Evolutionary conservation across 1,140 invertebrate genomes (phyloP).

Genomic region (Drosophila watanabei): DNA sequence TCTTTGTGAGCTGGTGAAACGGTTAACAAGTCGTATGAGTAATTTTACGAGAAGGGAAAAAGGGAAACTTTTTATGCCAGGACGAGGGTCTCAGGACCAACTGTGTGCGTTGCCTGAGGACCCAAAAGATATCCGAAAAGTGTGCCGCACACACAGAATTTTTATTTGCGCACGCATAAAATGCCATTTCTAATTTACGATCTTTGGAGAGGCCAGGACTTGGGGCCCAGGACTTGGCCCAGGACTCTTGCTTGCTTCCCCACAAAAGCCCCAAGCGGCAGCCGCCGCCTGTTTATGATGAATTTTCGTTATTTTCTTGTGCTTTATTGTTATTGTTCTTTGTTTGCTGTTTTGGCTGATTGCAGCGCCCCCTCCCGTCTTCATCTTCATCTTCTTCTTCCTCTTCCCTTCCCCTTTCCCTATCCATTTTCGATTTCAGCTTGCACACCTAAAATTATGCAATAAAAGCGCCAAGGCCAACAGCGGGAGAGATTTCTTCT

Average conservation of each 20-base stretch:
- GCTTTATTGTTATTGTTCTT: conserved; percentile 63
- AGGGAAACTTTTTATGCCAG: conserved; percentile 64
- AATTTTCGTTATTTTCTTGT: conserved; percentile 58
- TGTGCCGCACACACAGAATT: conserved; percentile 46
- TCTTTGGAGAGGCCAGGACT: conserved; percentile 21
- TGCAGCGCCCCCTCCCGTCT: conserved; percentile 6
- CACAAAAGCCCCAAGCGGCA: background rate
- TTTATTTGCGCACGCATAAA: conserved; percentile 79
- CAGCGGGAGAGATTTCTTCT: conserved; percentile 51
- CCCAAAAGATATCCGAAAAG: conserved; percentile 47
- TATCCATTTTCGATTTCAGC: conserved; percentile 59
- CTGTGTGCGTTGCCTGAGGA: background rate
- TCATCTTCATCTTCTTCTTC: background rate
- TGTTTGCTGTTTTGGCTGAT: conserved; percentile 56
- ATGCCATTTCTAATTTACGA: conserved; percentile 80
- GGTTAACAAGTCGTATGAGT: conserved; percentile 80
- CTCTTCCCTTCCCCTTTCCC: too few species aligned
- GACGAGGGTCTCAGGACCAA: background rate
- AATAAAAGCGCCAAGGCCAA: conserved; percentile 56
- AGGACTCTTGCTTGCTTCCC: background rate
- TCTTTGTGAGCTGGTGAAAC: conserved; percentile 46
- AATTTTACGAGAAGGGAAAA: conserved; percentile 61
- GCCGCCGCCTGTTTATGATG: conserved; percentile 51
- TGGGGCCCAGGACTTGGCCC: background rate
- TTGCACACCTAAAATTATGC: conserved; percentile 72